Percentiles rank a stretch among this genome's conserved stretches.
These are phyloP conservation scores for Isotomurus palustris DNA, from an alignment of 2,888 invertebrate genomes.

Conservation along the genomic window DNA sequence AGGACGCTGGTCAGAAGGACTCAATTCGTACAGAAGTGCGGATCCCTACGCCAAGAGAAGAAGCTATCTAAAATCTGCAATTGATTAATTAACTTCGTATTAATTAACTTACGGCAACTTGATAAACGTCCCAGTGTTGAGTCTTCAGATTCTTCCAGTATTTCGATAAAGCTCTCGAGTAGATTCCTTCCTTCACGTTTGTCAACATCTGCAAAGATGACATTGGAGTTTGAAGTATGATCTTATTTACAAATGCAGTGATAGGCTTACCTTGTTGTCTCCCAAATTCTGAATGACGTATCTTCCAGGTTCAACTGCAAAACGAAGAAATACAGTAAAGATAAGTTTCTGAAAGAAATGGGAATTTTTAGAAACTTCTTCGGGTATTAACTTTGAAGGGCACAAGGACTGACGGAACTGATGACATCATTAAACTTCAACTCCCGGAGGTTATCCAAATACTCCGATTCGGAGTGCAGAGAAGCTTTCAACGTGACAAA, in stretches of 20 bases:
- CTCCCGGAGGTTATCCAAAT: conserved; percentile 33
- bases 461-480: conserved; percentile 31
- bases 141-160: conserved; percentile 32
- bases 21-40: conserved; percentile 28
- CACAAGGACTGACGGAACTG: conserved; percentile 33
- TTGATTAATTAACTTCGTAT: background rate
- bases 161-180: conserved; percentile 26
- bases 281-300: conserved; percentile 37
- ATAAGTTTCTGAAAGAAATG: no score
- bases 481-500: conserved; percentile 31
- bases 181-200: conserved; percentile 24
- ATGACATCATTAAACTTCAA: conserved; percentile 38
- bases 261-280: conserved; percentile 28
- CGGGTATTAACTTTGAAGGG: conserved; percentile 32
- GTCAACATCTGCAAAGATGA: conserved; percentile 27
- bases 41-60: conserved; percentile 24
- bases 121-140: conserved; percentile 31
- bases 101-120: conserved; percentile 27
- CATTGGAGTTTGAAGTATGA: background rate
- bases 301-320: conserved; percentile 33
- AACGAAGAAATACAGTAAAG: background rate
- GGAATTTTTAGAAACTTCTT: no score
- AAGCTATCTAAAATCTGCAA: background rate
- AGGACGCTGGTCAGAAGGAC: conserved; percentile 18
- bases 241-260: background rate